phyloP scores from a whole-genome alignment of 2,797 vertebrate genomes.

The Botia kubotai region DNA sequence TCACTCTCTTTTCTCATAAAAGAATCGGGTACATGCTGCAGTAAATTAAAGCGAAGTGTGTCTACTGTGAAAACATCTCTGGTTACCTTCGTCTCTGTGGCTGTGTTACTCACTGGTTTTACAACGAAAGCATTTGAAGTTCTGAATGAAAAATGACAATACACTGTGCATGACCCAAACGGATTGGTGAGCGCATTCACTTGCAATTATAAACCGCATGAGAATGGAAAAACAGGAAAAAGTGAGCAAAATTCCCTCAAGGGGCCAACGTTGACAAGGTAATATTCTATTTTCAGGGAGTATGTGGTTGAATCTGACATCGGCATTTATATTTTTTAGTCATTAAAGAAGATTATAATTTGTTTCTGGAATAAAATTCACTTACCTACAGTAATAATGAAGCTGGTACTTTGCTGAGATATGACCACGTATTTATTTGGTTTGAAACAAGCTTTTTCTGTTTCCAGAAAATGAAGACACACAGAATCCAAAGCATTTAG shows the following conservation, averaged over 20 bases:
- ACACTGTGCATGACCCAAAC: constrained; percentile 65
- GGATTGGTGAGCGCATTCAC: constrained; percentile 62
- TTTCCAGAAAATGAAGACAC: constrained; percentile 50
- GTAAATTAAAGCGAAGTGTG: constrained; percentile 69
- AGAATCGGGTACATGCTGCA: constrained; percentile 42
- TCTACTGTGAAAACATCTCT: constrained; percentile 78
- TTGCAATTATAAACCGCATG: constrained; percentile 71
- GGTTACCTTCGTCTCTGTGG: constrained; percentile 73
- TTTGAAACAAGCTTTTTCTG: constrained; percentile 53
- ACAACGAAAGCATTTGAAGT: constrained; percentile 75
- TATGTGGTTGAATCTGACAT: constrained; percentile 55
- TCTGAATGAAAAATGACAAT: constrained; percentile 77
- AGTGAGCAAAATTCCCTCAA: constrained; percentile 47
- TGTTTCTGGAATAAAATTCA: constrained; percentile 52
- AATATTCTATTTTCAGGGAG: constrained; percentile 60
- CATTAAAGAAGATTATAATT: constrained; percentile 57
- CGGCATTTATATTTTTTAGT: constrained; percentile 53
- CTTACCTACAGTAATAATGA: constrained; percentile 51
- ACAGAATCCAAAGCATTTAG: constrained; percentile 47
- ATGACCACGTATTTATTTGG: constrained; percentile 41
- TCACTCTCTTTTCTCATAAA: constrained; percentile 33
- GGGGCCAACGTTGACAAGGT: constrained; percentile 51
- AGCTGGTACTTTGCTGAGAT: constrained; percentile 45
- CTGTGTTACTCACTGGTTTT: constrained; percentile 69
- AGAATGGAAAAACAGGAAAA: constrained; percentile 62